Percentiles rank a stretch among this genome's conserved stretches.
These are phyloP conservation scores for Beroe forskalii DNA, from an alignment of 37 sponge, comb jelly and placozoan genomes.

Conservation along the genomic window DNA sequence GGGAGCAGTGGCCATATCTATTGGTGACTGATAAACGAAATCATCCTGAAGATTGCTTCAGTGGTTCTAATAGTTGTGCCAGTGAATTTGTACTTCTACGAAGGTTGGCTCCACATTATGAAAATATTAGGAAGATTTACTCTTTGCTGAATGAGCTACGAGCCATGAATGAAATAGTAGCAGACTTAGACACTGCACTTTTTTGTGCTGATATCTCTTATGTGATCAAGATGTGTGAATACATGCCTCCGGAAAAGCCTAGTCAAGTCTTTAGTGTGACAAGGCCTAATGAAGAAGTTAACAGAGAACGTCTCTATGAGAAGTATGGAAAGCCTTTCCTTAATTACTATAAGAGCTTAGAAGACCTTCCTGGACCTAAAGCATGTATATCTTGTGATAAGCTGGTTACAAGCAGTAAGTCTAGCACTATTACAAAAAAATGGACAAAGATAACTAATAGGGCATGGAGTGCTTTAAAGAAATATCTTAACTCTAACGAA, in stretches of 20 bases:
- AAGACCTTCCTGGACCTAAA: neutral
- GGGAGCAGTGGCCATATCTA: neutral
- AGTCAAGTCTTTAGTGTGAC: neutral
- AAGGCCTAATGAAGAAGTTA: neutral
- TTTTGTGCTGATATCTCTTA: neutral
- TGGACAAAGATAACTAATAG: neutral
- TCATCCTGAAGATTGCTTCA: neutral
- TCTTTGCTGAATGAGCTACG: neutral
- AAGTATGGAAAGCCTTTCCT: constrained; percentile 1
- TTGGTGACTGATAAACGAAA: neutral
- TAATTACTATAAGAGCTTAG: neutral
- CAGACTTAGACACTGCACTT: constrained; percentile 17
- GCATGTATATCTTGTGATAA: neutral
- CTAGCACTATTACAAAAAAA: neutral
- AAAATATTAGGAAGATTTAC: neutral
- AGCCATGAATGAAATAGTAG: neutral
- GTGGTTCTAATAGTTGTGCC: neutral
- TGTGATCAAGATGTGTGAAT: neutral
- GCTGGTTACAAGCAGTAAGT: neutral
- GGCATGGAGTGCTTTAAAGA: neutral
- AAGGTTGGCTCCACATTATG: neutral
- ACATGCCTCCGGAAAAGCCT: neutral
- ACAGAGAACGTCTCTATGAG: neutral
- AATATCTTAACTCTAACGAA: neutral
- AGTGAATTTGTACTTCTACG: neutral